Evolutionary conservation across 2,888 invertebrate genomes (phyloP), one percentile per base, ranked within the genome.

Genomic region (Tiphia femorata): DNA sequence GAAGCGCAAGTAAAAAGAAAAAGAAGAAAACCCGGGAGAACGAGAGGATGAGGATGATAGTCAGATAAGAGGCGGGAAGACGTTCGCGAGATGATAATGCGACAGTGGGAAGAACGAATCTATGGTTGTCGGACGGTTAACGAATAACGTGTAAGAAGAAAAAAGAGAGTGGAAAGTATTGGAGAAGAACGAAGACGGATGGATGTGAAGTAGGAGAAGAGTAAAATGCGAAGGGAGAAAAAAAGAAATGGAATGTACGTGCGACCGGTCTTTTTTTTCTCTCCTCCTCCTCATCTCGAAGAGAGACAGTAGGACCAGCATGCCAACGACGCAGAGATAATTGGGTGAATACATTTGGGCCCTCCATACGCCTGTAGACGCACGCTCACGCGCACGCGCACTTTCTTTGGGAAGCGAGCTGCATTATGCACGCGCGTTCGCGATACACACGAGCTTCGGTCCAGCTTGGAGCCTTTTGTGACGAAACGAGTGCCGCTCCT

Each of bases 311-410:
- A 27, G 42, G 49, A 42, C 48, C 48, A 56, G 64, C 52, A 64
- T 64, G 54, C 46, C 63, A n/a, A n/a, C n/a, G 68, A 70, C 71
- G 65, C 65, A 58, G 56, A 68, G 70, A 70, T 70, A 70, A 70
- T 70, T 70, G 70, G 71, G 65, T 71, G 71, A 71, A 70, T 71
- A 70, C 68, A 70, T 70, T 70, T 58, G 61, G 64, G 50, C 67
- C 64, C 60, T 41, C 54, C 43, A 58, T 60, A 49, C 53, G 20
- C 41, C 23, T 56, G 30, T 50, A n/a, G 19, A 21, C 12, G 1
- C 4, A 1, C 2, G 12, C 10, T 17, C 40, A 20, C 21, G 21
- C 30, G 3, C 21, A 40, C 30, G 29, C 54, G 51, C 51, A 55
- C 48, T 59, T 60, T 54, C 50, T 62, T 49, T 33, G 25, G 19